These are phyloP conservation scores for Scaptomyza cyrtandrae DNA, from an alignment of 2,888 invertebrate genomes.

Conservation along the genomic window DNA sequence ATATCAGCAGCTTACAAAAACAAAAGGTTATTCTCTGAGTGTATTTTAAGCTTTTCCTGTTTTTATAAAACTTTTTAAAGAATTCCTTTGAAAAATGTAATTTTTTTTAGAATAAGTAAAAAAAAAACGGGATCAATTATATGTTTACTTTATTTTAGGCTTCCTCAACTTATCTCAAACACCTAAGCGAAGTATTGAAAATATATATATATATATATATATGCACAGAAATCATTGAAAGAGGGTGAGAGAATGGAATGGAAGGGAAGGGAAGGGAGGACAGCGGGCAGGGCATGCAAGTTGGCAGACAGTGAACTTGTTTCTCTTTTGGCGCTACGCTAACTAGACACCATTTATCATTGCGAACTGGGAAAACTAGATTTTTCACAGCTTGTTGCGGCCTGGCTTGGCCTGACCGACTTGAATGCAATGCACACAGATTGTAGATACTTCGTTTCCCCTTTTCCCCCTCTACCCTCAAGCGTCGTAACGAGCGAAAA, in stretches of 20 bases:
- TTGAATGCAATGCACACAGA: conserved; percentile 26
- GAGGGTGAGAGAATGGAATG: too few species aligned
- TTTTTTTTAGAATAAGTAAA: too few species aligned
- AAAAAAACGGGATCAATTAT: too few species aligned
- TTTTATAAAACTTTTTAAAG: too few species aligned
- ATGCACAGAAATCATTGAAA: too few species aligned
- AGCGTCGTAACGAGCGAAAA: conserved; percentile 40
- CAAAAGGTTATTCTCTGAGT: too few species aligned
- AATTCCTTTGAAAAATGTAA: too few species aligned
- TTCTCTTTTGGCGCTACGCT: conserved; percentile 76
- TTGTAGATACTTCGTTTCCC: conserved; percentile 13
- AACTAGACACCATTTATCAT: conserved; percentile 76
- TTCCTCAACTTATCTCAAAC: not conserved
- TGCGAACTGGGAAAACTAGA: conserved; percentile 72
- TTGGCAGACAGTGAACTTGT: conserved; percentile 62
- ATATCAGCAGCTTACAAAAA: too few species aligned
- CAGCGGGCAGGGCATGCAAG: not conserved
- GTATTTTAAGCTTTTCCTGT: too few species aligned
- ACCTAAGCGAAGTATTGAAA: conserved; percentile 3
- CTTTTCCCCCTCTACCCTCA: not conserved
- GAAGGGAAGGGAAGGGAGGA: not conserved
- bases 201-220: conserved; percentile 1
- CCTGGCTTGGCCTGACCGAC: conserved; percentile 41
- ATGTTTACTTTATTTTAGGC: too few species aligned
- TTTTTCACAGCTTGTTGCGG: conserved; percentile 47